Conservation (phyloP, 2,113 vertebrate species). For the Gopherus evgoodei region DNA sequence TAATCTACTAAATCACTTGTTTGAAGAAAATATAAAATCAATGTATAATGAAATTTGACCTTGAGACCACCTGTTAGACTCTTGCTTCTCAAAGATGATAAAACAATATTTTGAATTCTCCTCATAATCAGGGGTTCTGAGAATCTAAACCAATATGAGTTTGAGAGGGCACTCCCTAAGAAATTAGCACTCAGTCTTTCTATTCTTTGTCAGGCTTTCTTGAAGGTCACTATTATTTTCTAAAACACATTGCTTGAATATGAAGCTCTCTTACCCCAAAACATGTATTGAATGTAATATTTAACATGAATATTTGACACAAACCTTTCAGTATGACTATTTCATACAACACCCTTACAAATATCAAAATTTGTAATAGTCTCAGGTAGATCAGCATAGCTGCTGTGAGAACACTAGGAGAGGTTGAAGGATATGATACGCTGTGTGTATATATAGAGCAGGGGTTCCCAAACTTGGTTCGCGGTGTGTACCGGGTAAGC, state of each 20-base stretch:
- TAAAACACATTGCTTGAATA: not conserved
- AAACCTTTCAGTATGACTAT: not conserved
- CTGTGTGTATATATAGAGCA: not conserved
- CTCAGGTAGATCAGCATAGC: not conserved
- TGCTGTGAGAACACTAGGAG: not conserved
- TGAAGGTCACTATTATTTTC: not conserved
- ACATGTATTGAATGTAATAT: not conserved
- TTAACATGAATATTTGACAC: not conserved
- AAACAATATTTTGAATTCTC: not conserved
- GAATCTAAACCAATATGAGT: not conserved
- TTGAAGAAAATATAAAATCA: conserved; percentile 75
- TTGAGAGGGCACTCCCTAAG: not conserved
- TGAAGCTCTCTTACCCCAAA: not conserved
- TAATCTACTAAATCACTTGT: conserved; percentile 71
- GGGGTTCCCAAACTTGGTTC: too few relatives aligned
- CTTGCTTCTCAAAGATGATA: not conserved
- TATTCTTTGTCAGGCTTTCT: not conserved
- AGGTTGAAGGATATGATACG: not conserved
- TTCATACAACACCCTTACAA: not conserved
- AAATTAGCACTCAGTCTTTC: not conserved
- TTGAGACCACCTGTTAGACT: conserved; percentile 45
- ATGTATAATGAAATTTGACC: conserved; percentile 71
- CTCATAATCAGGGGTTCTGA: not conserved
- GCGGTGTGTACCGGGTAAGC: too few relatives aligned
- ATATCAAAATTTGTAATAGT: not conserved